Evolutionary conservation across 2,113 vertebrate genomes (phyloP), one percentile per base, ranked within the genome.

Genomic region (Coryphaenoides rupestris): DNA sequence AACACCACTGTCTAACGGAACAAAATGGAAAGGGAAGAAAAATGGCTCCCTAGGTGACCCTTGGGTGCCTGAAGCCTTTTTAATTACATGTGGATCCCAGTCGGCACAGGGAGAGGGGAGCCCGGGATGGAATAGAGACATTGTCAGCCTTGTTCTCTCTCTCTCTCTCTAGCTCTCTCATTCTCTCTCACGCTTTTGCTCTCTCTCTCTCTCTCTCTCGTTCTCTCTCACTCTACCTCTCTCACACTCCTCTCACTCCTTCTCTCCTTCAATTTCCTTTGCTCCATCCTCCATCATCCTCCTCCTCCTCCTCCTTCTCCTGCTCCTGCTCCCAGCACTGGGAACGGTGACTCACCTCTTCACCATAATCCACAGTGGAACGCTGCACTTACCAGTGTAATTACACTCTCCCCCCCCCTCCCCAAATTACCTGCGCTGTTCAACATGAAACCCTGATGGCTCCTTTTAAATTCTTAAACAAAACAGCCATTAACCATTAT

Each of bases 41-140:
- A n/a, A 50, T 16, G 22, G 63, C 75, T 78, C 70, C 69, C 66
- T 66, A 62, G 68, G 68, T 68, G 72, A 84, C 74, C 68, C 60
- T 56, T 66, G 65, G 79, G 62, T 0, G 50, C 66, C 63, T 70
- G 61, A 54, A 80, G 71, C 45, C 33, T 69, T 75, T 86, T 82
- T 82, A 81, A 86, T 86, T 84, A 84, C 73, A 84, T 63, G 63
- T 70, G 74, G 66, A 69, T 82, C 72, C 69, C 55, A 26, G 63
- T 79, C 67, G 55, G 16, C 19, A 13, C 66, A 55, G 61, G 53
- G 40, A 45, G 33, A 52, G 17, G 5, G 28, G n/a, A 61, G 54
- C 69, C 45, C 22, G 59, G 65, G 60, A 60, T 3, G 21, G 60
- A 63, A 71, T 59, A 24, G 66, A 75, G 70, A 72, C 70, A 70